Base-by-base conservation (phyloP, 1,140 invertebrate species). In the Trichonephila clavipes region DNA sequence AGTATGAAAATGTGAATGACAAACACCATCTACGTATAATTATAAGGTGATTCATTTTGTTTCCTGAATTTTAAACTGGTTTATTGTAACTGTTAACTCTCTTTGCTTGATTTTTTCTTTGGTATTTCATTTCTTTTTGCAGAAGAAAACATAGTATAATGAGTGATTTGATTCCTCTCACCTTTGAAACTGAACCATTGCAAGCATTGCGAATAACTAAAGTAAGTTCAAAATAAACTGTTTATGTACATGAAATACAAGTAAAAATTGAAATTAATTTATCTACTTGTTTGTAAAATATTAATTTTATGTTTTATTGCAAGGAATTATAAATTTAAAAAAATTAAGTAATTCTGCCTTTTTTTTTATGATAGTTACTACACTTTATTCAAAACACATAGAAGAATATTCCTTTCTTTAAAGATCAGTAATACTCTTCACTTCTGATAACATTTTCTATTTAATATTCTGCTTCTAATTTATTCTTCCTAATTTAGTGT, bases 1-100 rank as follows among this genome's bases (percentile, higher is more conserved):
- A 99, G 96, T 97, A 97, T 61, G 98, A 99, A 96, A 97, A 97
- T 94, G 97, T 98, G 83, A 97, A 97, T 24, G 97, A 97, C 72
- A 97, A 98, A 95, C 98, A 99, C 95, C 98, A 98, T 95, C 98
- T 98, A 95, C 96, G 98, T 86, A 97, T 99, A 94, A 96, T 99
- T 72, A 94, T 96, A 24, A 95, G 96, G 95, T 96, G 95, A 94
- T 83, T 19, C 16, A 72, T 24, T 72, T 72, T 72, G 24, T 40
- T 40, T 40, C 34, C 34, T 40, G 34, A 40, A 40, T 40, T 40
- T 40, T 51, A 10, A 51, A 12, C 51, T 12, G 10, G 7, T 51
- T 51, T 10, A 51, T 51, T 51, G 51, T 51, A 51, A 7, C 10
- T 10, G 51, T 10, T 51, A 7, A 51, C 10, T 10, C 7, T 51